Evolutionary conservation across 2,113 vertebrate species (phyloP).

Genomic region (Sturnira hondurensis): DNA sequence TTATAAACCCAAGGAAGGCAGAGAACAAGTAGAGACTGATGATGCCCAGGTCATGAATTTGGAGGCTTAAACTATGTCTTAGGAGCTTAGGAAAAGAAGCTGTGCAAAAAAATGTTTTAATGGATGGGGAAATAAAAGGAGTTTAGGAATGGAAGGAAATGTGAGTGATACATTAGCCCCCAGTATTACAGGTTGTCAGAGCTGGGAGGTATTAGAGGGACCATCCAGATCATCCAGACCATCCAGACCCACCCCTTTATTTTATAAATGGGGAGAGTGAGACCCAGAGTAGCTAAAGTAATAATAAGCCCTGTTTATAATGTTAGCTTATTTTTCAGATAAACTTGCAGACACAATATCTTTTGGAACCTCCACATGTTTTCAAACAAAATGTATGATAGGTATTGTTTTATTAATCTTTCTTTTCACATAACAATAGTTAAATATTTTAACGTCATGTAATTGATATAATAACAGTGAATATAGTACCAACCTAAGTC

Average conservation of each 20-base stretch:
- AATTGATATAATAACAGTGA: not conserved
- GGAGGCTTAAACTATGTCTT: not conserved
- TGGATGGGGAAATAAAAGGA: not conserved
- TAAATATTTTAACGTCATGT: not conserved
- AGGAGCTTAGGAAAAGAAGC: not conserved
- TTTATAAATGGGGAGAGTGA: not conserved
- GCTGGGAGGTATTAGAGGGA: not conserved
- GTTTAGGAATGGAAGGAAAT: not conserved
- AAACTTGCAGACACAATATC: not conserved
- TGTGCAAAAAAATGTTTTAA: not conserved
- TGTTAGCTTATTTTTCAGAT: not conserved
- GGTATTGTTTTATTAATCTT: not conserved
- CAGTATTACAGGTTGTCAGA: not conserved
- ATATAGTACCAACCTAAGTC: not conserved
- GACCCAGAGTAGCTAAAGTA: not conserved
- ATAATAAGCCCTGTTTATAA: not conserved
- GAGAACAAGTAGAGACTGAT: slow-evolving; percentile 31
- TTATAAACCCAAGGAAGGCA: slow-evolving; percentile 35
- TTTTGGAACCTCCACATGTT: not conserved
- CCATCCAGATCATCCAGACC: too few species aligned
- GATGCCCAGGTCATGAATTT: slow-evolving; percentile 38
- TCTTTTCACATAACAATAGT: not conserved
- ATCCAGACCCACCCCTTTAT: not conserved
- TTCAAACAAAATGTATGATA: not conserved
- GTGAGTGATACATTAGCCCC: not conserved